A percentile compares a stretch with the other conserved stretches of the same genome.
phyloP scores from a whole-genome alignment of 1,140 invertebrate genomes.

The Drosophila baimaii region DNA sequence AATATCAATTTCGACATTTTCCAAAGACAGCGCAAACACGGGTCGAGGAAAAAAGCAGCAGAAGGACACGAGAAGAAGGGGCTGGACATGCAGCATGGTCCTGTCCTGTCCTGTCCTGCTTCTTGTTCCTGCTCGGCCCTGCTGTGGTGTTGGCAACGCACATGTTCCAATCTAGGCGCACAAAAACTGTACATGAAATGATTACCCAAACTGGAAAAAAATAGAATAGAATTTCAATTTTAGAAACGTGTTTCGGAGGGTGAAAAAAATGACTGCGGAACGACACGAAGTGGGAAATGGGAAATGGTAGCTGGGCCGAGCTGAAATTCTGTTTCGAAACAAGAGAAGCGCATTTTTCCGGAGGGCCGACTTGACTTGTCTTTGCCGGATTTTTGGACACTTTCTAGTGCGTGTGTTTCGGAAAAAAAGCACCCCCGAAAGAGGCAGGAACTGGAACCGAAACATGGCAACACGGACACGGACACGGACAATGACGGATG shows the following conservation, averaged over 20 bases:
- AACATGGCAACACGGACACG: constrained; percentile 41
- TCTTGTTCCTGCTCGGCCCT: constrained; percentile 32
- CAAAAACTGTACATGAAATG: constrained; percentile 81
- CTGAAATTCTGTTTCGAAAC: constrained; percentile 33
- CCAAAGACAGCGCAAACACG: constrained; percentile 31
- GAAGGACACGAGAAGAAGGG: constrained; percentile 41
- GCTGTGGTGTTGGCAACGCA: constrained; percentile 75
- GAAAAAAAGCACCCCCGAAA: constrained; percentile 58
- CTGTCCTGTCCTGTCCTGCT: constrained; percentile 25
- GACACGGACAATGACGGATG: constrained; percentile 77
- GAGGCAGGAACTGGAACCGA: constrained; percentile 42
- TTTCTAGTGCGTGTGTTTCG: constrained; percentile 55
- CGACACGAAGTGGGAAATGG: constrained; percentile 22
- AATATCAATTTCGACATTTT: constrained; percentile 80
- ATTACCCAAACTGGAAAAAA: constrained; percentile 60
- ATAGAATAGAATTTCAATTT: constrained; percentile 79
- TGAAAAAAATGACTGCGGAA: constrained; percentile 33
- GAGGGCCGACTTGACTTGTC: constrained; percentile 71
- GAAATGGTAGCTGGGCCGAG: constrained; percentile 2
- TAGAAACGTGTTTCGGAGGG: constrained; percentile 75
- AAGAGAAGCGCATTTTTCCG: constrained; percentile 43
- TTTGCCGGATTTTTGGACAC: constrained; percentile 76
- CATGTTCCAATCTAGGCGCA: constrained; percentile 80
- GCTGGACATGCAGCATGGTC: constrained; percentile 40
- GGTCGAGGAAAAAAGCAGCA: constrained; percentile 25